Conservation (phyloP, 2,113 vertebrate genomes). For the Protobothrops mucrosquamatus region DNA sequence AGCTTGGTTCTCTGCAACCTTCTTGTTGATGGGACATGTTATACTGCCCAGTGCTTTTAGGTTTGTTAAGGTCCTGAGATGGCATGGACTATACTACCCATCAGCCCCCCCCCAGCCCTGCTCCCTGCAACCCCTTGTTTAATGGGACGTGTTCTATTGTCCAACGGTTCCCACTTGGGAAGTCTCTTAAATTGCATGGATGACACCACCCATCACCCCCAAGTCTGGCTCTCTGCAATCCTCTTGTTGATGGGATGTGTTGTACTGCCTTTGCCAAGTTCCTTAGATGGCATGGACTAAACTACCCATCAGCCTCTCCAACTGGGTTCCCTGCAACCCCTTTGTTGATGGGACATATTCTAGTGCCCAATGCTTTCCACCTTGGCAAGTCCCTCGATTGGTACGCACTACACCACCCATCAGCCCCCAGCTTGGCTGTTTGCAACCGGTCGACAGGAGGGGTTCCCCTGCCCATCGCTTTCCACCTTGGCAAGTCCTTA, state of each 20-base stretch:
- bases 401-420: not conserved
- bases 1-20: not conserved
- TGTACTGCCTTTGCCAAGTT: not conserved
- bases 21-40: too few relatives aligned
- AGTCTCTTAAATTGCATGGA: not conserved
- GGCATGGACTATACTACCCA: not conserved
- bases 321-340: not conserved
- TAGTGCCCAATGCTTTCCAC: not conserved
- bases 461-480: not conserved
- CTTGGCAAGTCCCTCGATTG: not conserved
- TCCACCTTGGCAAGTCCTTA: not conserved
- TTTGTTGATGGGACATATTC: not conserved
- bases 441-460: not conserved
- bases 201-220: not conserved
- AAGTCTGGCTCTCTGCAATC: not conserved
- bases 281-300: not conserved
- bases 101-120: not conserved
- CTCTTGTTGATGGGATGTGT: not conserved
- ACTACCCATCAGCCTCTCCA: not conserved
- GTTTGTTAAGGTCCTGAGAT: not conserved
- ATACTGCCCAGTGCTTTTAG: too few relatives aligned
- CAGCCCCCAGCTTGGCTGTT: not conserved
- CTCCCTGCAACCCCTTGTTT: not conserved
- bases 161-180: not conserved
- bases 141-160: not conserved